Evolutionary conservation across 2,888 invertebrate genomes (phyloP), one percentile per base, ranked within the genome.

Genomic region (Dendrolimus pini): DNA sequence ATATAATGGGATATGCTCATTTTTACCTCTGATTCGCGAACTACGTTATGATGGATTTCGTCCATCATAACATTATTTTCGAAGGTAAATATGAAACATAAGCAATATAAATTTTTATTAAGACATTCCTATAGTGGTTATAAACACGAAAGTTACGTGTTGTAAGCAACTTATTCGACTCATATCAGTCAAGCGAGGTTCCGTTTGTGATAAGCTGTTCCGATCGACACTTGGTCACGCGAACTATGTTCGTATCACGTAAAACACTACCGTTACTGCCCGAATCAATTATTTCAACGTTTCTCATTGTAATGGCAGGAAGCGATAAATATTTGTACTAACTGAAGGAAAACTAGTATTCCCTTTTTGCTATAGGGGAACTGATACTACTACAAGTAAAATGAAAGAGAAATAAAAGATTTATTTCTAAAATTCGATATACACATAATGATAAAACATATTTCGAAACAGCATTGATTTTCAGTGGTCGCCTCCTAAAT

Each of bases 221-320:
- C 78, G 71, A 80, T 82, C 78, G 78, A 71, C 77, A 72, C 67
- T 58, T 64, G 67, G 75, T 71, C 75, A 77, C 76, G 78, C 78
- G 63, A 77, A 55, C 61, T 61, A 64, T 61, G 67, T 56, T 55
- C 54, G 63, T 67, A 68, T 69, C 65, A 65, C 55, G 61, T 65
- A 63, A 63, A 60, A 61, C 61, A 57, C 61, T 58, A 57, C 59
- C 64, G 62, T 69, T 68, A 67, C 63, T 62, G 64, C 62, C 67
- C 68, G 71, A 68, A 72, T 71, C 71, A 75, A 75, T 75, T 75
- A 75, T 57, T 58, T 55, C 69, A 64, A 65, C 65, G 60, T 65
- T 67, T 56, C 41, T 53, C 53, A 47, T 47, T 47, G 47, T 47
- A 47, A 47, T 47, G 1, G 47, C 47, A 47, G 47, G 47, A 47